phyloP scores from a whole-genome alignment of 1,140 invertebrate genomes.

The Aphelenchoides fujianensis region DNA sequence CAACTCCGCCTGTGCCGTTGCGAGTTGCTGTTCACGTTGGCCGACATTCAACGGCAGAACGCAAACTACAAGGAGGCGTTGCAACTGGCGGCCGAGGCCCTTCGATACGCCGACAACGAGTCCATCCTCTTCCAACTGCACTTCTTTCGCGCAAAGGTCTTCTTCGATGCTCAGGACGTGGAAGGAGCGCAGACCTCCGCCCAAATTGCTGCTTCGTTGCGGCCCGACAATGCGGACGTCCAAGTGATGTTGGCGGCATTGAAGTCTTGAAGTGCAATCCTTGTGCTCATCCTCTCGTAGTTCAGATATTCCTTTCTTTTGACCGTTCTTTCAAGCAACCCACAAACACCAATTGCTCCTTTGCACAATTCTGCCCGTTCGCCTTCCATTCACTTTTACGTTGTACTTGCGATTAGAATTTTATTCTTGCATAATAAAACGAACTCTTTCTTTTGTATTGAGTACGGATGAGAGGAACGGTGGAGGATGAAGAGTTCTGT shows the following conservation, averaged over 20 bases:
- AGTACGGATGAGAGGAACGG: neutral
- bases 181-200: slow-evolving; percentile 35
- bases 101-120: slow-evolving; percentile 36
- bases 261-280: neutral
- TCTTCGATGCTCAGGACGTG: slow-evolving; percentile 46
- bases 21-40: slow-evolving; percentile 46
- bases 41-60: slow-evolving; percentile 37
- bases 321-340: no score
- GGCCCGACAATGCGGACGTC: slow-evolving; percentile 34
- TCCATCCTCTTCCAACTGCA: slow-evolving; percentile 45
- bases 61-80: slow-evolving; percentile 39
- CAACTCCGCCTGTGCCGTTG: slow-evolving; percentile 38
- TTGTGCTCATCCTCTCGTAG: neutral
- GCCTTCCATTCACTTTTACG: neutral
- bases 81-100: slow-evolving; percentile 30
- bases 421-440: neutral
- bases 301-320: neutral
- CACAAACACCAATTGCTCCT: no score
- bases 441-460: no score
- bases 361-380: no score
- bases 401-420: neutral
- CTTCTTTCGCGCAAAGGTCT: slow-evolving; percentile 48
- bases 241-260: slow-evolving; percentile 27
- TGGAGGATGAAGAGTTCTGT: neutral
- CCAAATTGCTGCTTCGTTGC: slow-evolving; percentile 29